These are phyloP conservation scores for Marmota flaviventris DNA, from an alignment of 2,113 vertebrate genomes.

Conservation along the genomic window DNA sequence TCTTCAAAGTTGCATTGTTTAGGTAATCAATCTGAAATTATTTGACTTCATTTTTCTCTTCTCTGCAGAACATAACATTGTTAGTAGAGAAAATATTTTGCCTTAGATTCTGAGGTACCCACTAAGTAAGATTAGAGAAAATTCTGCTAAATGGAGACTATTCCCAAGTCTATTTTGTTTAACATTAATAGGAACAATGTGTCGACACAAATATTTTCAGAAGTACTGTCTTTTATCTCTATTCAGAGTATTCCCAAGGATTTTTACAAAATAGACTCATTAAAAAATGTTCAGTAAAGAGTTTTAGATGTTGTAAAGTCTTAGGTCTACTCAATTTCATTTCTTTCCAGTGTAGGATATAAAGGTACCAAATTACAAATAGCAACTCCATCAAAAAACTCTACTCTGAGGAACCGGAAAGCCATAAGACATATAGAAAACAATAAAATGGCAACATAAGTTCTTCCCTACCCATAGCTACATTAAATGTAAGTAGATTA, in stretches of 20 bases:
- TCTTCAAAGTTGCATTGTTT: not conserved
- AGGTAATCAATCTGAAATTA: constrained; percentile 4
- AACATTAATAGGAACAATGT: not conserved
- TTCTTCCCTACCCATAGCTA: not conserved
- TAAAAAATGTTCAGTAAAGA: constrained; percentile 5
- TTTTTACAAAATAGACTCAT: not conserved
- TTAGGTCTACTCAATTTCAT: not conserved
- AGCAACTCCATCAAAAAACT: not conserved
- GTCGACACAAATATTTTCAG: not conserved
- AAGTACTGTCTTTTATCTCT: not conserved
- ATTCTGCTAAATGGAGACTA: not conserved
- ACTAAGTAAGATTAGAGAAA: not conserved
- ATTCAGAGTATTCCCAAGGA: not conserved
- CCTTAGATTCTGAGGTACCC: not conserved
- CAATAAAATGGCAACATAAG: not conserved
- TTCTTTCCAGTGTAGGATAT: not conserved
- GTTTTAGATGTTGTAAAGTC: not conserved
- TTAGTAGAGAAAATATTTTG: not conserved
- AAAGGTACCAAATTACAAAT: not conserved
- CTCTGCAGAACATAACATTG: not conserved
- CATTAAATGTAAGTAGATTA: too few relatives aligned
- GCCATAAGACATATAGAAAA: not conserved
- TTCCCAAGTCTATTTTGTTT: not conserved
- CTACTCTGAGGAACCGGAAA: not conserved
- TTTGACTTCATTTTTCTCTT: not conserved